Base-by-base conservation (phyloP, 2,797 vertebrate genomes). In the Falco peregrinus region DNA sequence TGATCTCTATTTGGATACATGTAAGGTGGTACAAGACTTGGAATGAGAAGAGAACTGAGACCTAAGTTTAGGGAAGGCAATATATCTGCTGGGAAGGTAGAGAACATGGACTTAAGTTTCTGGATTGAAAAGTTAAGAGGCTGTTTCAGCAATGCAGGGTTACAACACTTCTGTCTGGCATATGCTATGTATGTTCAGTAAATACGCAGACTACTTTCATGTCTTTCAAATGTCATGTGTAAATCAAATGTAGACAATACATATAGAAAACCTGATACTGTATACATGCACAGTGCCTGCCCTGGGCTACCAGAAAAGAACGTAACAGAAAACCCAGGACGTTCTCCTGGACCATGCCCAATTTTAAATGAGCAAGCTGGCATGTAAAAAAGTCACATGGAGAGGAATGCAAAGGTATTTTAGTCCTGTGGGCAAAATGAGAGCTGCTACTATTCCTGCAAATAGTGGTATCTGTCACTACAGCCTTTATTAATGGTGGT, bases 301-400 rank as follows among this genome's bases (percentile, higher is more conserved):
- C 47, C 41, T 47, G 14, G 26, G 35, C 8, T 60, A 75, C 16
- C 65, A 53, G 14, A 5, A 68, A 64, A 89, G 54, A 56, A 10
- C 0, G 5, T 5, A 57, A 43, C 8, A 61, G 45, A 84, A 57
- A n/a, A 19, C 4, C 41, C 17, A n/a, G 20, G 45, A 57, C 16
- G 14, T 81, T 59, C 7, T 9, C 6, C 6, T 24, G 35, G 35
- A 35, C 13, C 1, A 0, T 7, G 20, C 3, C 8, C 28, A 48
- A 2, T 48, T 84, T 48, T 60, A 83, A 77, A 71, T 0, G 0
- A 68, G 37, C 4, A 33, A 60, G 21, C 3, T 83, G 20, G 45
- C 47, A 79, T 13, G 13, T 29, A 56, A 82, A 75, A 64, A 48
- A 45, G 35, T 20, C 53, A 56, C 4, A 37, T 6, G 22, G 31